Conservation (phyloP, 2,113 vertebrate genomes). For the Cavia aperea region DNA sequence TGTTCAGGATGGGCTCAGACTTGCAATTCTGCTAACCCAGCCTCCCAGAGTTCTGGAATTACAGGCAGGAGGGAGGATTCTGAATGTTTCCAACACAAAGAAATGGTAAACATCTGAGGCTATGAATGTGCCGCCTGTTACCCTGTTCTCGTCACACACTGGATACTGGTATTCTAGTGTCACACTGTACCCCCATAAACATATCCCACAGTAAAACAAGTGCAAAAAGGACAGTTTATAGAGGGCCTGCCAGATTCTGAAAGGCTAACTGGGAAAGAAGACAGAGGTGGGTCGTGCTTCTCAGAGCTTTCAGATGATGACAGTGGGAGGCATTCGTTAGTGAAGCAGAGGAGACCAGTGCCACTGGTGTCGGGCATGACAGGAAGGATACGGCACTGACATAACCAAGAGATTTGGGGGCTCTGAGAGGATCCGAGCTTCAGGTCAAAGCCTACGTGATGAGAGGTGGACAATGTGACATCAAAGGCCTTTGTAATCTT, state of each 20-base stretch:
- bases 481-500: not conserved
- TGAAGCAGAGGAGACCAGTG: not conserved
- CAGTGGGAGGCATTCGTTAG: not conserved
- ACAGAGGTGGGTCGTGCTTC: not conserved
- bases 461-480: not conserved
- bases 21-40: not conserved
- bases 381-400: not conserved
- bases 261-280: not conserved
- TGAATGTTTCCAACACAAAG: not conserved
- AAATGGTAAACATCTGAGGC: not conserved
- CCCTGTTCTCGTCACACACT: not conserved
- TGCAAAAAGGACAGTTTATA: not conserved
- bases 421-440: not conserved
- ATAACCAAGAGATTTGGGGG: not conserved
- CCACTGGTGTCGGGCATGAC: fast-evolving
- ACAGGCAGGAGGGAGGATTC: not conserved
- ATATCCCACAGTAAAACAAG: not conserved
- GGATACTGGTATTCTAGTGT: not conserved
- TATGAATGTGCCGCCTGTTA: not conserved
- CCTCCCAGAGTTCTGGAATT: not conserved
- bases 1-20: not conserved
- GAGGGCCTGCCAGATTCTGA: not conserved
- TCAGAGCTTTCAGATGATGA: not conserved
- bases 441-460: not conserved
- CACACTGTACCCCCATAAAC: not conserved